Percentiles rank a stretch among this genome's conserved stretches.
Conservation (phyloP, 2,888 invertebrate species). For the Rhyacophila evoluta region DNA sequence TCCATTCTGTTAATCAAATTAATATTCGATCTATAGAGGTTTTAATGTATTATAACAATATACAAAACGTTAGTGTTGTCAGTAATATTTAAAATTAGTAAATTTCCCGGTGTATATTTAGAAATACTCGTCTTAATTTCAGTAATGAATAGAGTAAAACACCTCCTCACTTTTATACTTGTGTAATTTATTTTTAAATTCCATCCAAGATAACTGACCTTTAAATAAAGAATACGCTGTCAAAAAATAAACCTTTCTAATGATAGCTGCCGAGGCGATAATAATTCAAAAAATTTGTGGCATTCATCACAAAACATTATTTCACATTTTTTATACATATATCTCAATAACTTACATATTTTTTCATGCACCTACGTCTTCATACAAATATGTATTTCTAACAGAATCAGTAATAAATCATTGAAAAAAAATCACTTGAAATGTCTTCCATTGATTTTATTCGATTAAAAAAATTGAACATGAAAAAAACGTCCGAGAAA, state of each 20-base stretch:
- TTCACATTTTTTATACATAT: neutral
- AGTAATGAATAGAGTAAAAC: too few species aligned
- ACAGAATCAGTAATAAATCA: neutral
- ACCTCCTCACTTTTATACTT: too few species aligned
- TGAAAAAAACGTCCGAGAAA: neutral
- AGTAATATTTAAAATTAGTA: too few species aligned
- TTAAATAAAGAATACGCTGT: neutral
- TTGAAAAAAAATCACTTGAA: neutral
- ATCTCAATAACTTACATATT: neutral
- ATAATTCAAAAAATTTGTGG: neutral
- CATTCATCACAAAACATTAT: too few species aligned
- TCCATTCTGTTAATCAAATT: too few species aligned
- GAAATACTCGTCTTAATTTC: too few species aligned
- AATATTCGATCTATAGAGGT: too few species aligned
- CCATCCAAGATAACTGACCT: too few species aligned
- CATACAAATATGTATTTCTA: neutral
- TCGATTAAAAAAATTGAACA: neutral
- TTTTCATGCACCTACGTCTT: neutral
- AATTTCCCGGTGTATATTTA: too few species aligned
- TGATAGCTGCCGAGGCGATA: neutral
- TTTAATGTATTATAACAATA: too few species aligned
- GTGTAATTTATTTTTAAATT: too few species aligned
- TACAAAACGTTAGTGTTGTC: too few species aligned
- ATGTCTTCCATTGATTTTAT: neutral
- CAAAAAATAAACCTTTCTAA: slow-evolving; percentile 10